Base-by-base conservation (phyloP, 1,140 invertebrate genomes). In the Chelonus insularis region DNA sequence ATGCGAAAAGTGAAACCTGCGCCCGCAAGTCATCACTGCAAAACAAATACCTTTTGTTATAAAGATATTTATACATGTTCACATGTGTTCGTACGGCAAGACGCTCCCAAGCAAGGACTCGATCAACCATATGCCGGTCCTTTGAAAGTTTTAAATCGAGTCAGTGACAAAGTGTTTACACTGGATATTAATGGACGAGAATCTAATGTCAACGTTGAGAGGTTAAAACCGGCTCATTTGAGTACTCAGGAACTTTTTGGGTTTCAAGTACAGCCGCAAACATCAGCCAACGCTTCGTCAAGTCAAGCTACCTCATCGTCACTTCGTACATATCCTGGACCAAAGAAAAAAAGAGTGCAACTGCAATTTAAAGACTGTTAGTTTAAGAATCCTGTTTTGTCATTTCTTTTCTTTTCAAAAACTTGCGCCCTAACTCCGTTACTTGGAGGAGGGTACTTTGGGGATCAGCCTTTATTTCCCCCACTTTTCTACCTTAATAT, bases 41-140 rank as follows among this genome's bases (percentile, higher is more conserved):
- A 56, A 9, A 8, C 8, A 11, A 47, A 39, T 43, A 60, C 47
- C 8, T 71, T 67, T 29, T 45, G 68, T 2, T 56, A 12, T 7
- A 61, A 60, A 58, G 63, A 66, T 2, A 41, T 72, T 2, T 7
- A 48, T 7, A 59, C 32, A 1, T 60, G 58, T 36, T 50, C 51
- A 1, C 65, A 71, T 43, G 72, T 72, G 9, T 71, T 72, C 23
- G 4, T 70, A 0, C 16, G 65, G 1, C 56, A 63, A 29, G 70
- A 70, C 25, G 37, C 37, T 8, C 43, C 63, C 2, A 57, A 62
- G 12, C 39, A 34, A 43, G 54, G 62, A 7, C 60, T 71, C 1
- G 45, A 67, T 8, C 57, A 64, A n/a, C 59, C 64, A 12, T 72
- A 71, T 56, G 37, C 54, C 1, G 69, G 70, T 1, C 69, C 70